A percentile compares a stretch with the other conserved stretches of the same genome.
phyloP scores from a whole-genome alignment of 1,140 invertebrate genomes.

The Cydia pomonella region DNA sequence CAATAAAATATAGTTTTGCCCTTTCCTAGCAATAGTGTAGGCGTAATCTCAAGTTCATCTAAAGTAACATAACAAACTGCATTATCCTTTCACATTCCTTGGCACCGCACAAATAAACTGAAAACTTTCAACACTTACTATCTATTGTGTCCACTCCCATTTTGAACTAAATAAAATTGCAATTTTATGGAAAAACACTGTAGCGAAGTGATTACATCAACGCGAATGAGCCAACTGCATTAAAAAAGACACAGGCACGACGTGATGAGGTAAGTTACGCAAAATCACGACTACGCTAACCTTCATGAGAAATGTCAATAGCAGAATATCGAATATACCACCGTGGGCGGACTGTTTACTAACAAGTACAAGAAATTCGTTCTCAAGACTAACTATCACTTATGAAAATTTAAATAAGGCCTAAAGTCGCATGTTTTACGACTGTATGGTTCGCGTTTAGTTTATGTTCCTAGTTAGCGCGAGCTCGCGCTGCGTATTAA shows the following conservation, averaged over 20 bases:
- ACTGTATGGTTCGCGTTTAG: neutral
- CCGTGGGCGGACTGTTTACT: constrained; percentile 59
- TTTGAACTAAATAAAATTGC: constrained; percentile 34
- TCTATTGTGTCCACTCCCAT: constrained; percentile 25
- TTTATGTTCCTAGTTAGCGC: constrained; percentile 26
- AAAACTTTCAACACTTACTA: constrained; percentile 26
- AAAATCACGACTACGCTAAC: constrained; percentile 73
- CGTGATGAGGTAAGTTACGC: constrained; percentile 66
- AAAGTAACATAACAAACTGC: neutral
- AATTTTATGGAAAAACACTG: constrained; percentile 38
- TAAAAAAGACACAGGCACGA: constrained; percentile 53
- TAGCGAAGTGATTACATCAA: constrained; percentile 32
- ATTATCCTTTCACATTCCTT: constrained; percentile 27
- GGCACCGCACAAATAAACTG: neutral
- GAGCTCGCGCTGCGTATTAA: neutral
- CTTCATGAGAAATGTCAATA: constrained; percentile 78
- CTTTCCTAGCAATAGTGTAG: constrained; percentile 19
- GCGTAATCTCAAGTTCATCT: constrained; percentile 18
- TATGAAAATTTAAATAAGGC: neutral
- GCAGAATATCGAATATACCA: constrained; percentile 54
- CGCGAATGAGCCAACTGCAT: constrained; percentile 48
- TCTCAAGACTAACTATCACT: neutral
- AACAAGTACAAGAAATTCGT: constrained; percentile 34
- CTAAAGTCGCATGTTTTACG: neutral
- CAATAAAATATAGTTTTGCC: constrained; percentile 23